These are phyloP conservation scores for Sisyra nigra DNA, from an alignment of 2,888 invertebrate genomes.

Conservation along the genomic window DNA sequence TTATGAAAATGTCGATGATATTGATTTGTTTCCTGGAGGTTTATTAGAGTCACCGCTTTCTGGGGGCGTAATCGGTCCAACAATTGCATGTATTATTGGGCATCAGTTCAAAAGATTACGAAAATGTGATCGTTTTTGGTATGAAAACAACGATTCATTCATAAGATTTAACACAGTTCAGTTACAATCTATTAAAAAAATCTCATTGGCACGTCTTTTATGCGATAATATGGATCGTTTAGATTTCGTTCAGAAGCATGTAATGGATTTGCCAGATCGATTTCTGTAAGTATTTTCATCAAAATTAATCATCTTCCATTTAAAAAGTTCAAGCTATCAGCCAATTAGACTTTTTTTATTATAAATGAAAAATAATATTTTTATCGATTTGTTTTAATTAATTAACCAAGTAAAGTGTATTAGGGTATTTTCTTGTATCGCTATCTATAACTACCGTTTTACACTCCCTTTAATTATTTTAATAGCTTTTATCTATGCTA, in stretches of 20 bases:
- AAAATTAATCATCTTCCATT: not conserved
- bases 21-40: conserved; percentile 60
- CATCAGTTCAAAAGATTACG: conserved; percentile 49
- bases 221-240: conserved; percentile 50
- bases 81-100: conserved; percentile 56
- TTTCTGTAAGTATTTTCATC: conserved; percentile 26
- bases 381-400: too few species aligned
- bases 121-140: conserved; percentile 56
- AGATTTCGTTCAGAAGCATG: conserved; percentile 31
- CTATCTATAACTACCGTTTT: too few species aligned
- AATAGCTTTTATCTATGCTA: not conserved
- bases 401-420: too few species aligned
- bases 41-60: conserved; percentile 43
- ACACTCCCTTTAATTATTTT: not conserved
- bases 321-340: not conserved
- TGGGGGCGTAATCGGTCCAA: conserved; percentile 49
- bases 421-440: too few species aligned
- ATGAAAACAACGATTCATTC: conserved; percentile 27
- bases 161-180: conserved; percentile 28
- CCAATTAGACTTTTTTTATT: not conserved
- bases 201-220: conserved; percentile 40
- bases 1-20: conserved; percentile 46
- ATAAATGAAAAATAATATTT: not conserved
- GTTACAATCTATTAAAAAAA: conserved; percentile 43
- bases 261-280: conserved; percentile 35